Conservation (phyloP, 2,888 invertebrate genomes). For the Lydus trimaculatus region DNA sequence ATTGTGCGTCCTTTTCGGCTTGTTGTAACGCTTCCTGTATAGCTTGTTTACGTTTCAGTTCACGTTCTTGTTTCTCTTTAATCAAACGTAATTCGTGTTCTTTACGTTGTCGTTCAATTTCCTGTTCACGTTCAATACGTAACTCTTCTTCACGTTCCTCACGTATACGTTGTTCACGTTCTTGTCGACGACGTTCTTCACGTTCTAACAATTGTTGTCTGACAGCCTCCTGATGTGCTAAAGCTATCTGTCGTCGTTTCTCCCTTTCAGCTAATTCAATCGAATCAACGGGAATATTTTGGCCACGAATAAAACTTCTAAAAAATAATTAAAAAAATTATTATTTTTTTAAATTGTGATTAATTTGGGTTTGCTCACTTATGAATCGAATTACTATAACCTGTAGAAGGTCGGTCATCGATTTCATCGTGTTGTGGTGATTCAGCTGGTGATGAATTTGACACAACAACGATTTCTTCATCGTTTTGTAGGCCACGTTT, state of each 20-base stretch:
- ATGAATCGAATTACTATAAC: slow-evolving; percentile 50
- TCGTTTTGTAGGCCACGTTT: slow-evolving; percentile 63
- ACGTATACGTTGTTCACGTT: slow-evolving; percentile 73
- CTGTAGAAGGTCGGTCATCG: slow-evolving; percentile 55
- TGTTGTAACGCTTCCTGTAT: slow-evolving; percentile 80
- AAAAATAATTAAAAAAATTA: slow-evolving; percentile 36
- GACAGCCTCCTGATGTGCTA: slow-evolving; percentile 87
- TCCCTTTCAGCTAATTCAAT: slow-evolving; percentile 82
- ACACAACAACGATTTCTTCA: slow-evolving; percentile 61
- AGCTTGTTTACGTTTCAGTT: slow-evolving; percentile 76
- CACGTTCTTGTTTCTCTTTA: slow-evolving; percentile 74
- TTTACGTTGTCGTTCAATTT: slow-evolving; percentile 71
- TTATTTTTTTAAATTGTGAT: neutral
- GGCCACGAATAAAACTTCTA: slow-evolving; percentile 80
- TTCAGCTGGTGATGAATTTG: slow-evolving; percentile 59
- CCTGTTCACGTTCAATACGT: slow-evolving; percentile 76
- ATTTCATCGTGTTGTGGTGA: slow-evolving; percentile 58
- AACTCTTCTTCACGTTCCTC: slow-evolving; percentile 86
- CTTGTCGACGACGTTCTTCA: slow-evolving; percentile 76
- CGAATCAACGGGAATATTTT: slow-evolving; percentile 84
- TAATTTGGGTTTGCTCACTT: slow-evolving; percentile 34
- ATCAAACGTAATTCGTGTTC: slow-evolving; percentile 74
- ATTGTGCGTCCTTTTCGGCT: slow-evolving; percentile 69
- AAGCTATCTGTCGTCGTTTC: slow-evolving; percentile 79
- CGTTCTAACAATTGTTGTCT: slow-evolving; percentile 85